phyloP scores from a whole-genome alignment of 2,888 invertebrate species.

The Busseola fusca region DNA sequence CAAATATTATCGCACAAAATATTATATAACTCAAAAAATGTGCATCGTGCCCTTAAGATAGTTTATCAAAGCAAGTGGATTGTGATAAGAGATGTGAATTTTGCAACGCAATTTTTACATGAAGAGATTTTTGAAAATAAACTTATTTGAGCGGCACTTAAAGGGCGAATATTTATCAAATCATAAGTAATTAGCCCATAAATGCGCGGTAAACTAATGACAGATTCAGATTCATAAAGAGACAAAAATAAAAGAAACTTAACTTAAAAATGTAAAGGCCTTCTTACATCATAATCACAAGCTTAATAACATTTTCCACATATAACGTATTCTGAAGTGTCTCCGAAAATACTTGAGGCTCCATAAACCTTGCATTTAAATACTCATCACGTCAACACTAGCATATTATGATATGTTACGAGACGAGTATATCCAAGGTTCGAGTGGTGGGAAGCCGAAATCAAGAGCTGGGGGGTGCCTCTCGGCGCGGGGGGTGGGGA shows the following conservation, averaged over 20 bases:
- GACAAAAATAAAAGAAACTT: constrained; percentile 6
- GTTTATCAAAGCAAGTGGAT: constrained; percentile 37
- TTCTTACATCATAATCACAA: constrained; percentile 15
- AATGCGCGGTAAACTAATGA: constrained; percentile 1
- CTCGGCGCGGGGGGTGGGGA: constrained; percentile 69
- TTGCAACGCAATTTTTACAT: constrained; percentile 16
- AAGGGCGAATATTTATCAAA: neutral
- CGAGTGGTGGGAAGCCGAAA: constrained; percentile 79
- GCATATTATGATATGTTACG: constrained; percentile 76
- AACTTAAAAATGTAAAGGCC: constrained; percentile 3
- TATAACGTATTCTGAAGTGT: constrained; percentile 50
- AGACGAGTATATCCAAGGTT: constrained; percentile 70
- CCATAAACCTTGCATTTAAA: constrained; percentile 59
- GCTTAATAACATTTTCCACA: constrained; percentile 10
- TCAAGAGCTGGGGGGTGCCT: constrained; percentile 68
- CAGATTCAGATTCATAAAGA: constrained; percentile 2
- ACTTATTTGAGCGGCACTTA: constrained; percentile 16
- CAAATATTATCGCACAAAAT: constrained; percentile 19
- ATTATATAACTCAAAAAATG: constrained; percentile 30
- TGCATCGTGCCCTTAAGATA: constrained; percentile 30
- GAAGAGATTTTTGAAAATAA: neutral
- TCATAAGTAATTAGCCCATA: neutral
- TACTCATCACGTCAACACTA: constrained; percentile 71
- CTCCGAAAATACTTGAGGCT: constrained; percentile 38
- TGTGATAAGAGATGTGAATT: constrained; percentile 34